A percentile compares a stretch with the other conserved stretches of the same genome.
Conservation (phyloP, 1,140 invertebrate genomes). For the Chironomus tepperi region DNA sequence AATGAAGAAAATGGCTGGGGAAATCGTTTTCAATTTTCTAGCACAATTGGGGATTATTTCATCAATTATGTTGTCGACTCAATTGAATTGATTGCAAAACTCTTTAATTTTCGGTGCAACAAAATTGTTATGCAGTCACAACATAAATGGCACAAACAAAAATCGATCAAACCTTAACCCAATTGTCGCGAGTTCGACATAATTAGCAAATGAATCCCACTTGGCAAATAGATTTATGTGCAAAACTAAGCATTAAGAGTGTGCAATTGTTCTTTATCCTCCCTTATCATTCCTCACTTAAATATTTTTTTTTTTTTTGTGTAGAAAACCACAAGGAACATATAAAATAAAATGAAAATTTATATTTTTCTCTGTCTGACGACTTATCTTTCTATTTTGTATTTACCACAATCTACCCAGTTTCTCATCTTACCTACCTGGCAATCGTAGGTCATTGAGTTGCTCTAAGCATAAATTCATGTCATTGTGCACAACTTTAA, state of each 20-base stretch:
- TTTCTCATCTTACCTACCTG: slow-evolving; percentile 33
- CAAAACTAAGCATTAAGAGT: neutral
- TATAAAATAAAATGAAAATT: too few relatives aligned
- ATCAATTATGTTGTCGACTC: neutral
- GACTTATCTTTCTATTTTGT: neutral
- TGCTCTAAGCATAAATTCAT: slow-evolving; percentile 56
- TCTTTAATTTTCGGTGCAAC: neutral
- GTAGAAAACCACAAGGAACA: too few relatives aligned
- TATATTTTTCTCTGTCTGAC: too few relatives aligned
- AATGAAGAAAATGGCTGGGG: too few relatives aligned
- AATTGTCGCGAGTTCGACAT: neutral
- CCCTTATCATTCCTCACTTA: neutral
- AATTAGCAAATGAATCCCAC: neutral
- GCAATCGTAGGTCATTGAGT: slow-evolving; percentile 51
- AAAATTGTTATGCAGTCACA: neutral
- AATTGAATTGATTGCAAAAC: too few relatives aligned
- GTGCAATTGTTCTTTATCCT: slow-evolving; percentile 4
- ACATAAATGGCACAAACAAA: too few relatives aligned
- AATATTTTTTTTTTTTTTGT: too few relatives aligned
- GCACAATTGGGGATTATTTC: neutral
- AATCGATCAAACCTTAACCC: too few relatives aligned
- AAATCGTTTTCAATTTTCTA: too few relatives aligned
- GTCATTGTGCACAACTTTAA: slow-evolving; percentile 49
- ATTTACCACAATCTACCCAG: neutral
- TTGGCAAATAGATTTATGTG: slow-evolving; percentile 2